A percentile compares a stretch with the other conserved stretches of the same genome.
phyloP scores from a whole-genome alignment of 2,797 vertebrate genomes.

The Tokudaia tokunoshimensis region DNA sequence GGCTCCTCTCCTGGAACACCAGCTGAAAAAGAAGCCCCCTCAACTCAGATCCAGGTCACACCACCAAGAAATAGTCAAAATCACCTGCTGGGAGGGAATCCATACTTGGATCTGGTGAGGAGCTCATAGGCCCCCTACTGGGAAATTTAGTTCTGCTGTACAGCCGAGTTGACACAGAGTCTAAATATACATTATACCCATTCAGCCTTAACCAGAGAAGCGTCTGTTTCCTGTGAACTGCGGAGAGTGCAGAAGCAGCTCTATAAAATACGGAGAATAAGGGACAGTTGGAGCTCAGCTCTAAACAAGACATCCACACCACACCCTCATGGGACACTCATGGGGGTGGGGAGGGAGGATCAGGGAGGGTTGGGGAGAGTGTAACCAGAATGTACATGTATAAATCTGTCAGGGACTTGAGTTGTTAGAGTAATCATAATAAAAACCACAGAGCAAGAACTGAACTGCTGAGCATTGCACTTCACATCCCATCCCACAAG shows the following conservation, averaged over 20 bases:
- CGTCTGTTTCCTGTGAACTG: not conserved
- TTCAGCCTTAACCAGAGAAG: not conserved
- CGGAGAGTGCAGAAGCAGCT: not conserved
- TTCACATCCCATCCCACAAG: not conserved
- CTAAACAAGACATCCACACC: not conserved
- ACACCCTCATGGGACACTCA: not conserved
- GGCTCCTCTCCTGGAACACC: slow-evolving; percentile 96
- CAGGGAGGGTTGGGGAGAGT: not conserved
- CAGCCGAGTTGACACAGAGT: not conserved
- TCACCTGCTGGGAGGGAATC: not conserved
- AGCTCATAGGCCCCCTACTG: not conserved
- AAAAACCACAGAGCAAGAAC: not conserved
- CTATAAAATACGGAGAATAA: not conserved
- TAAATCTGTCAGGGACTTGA: not conserved
- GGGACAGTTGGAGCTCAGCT: too few species aligned
- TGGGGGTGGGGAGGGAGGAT: not conserved
- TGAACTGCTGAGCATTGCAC: not conserved
- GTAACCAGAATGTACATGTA: not conserved
- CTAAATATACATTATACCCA: not conserved
- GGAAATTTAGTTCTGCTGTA: not conserved
- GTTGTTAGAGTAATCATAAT: not conserved
- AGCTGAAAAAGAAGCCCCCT: slow-evolving; percentile 86
- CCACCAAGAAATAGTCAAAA: not conserved
- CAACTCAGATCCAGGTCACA: slow-evolving; percentile 19
- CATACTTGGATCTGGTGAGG: not conserved